Percentiles rank a stretch among this genome's conserved stretches.
Evolutionary conservation across 2,113 vertebrate species (phyloP).

Genomic region (Pseudorhombus dupliciocellatus): DNA sequence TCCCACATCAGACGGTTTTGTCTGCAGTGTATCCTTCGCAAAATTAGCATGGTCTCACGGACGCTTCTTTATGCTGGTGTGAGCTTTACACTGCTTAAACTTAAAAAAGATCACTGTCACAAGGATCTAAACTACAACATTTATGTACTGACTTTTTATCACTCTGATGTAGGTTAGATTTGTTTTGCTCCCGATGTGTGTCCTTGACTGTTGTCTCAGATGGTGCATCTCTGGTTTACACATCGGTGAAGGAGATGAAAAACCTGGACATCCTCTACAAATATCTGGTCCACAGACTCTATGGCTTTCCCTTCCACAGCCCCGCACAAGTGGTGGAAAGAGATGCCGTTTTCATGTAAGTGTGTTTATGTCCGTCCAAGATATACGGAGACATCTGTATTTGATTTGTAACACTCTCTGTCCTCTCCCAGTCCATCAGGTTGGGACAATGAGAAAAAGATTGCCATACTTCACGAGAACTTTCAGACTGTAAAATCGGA

Average conservation of each 20-base stretch:
- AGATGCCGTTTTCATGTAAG: constrained; percentile 98
- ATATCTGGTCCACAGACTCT: constrained; percentile 97
- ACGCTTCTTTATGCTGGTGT: neutral
- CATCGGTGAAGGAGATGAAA: constrained; percentile 98
- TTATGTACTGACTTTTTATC: neutral
- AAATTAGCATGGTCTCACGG: neutral
- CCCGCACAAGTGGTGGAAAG: constrained; percentile 96
- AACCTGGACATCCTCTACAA: constrained; percentile 98
- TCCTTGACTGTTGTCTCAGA: constrained; percentile 89
- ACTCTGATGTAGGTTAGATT: neutral
- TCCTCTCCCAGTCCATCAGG: constrained; percentile 89
- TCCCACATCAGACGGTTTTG: constrained; percentile 95
- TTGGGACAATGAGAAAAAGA: constrained; percentile 99
- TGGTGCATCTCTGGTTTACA: constrained; percentile 97
- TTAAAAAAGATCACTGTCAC: neutral
- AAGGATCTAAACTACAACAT: constrained; percentile 1
- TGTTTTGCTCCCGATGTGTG: constrained; percentile 15
- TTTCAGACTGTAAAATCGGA: constrained; percentile 94
- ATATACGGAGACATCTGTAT: neutral
- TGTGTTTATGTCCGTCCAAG: neutral
- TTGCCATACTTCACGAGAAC: constrained; percentile 96
- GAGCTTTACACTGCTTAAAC: neutral
- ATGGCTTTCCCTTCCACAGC: constrained; percentile 94
- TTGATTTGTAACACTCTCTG: constrained; percentile 30
- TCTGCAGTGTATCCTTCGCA: constrained; percentile 97